These are phyloP conservation scores for Ciconia maguari DNA, from an alignment of 2,113 vertebrate genomes.

Conservation along the genomic window DNA sequence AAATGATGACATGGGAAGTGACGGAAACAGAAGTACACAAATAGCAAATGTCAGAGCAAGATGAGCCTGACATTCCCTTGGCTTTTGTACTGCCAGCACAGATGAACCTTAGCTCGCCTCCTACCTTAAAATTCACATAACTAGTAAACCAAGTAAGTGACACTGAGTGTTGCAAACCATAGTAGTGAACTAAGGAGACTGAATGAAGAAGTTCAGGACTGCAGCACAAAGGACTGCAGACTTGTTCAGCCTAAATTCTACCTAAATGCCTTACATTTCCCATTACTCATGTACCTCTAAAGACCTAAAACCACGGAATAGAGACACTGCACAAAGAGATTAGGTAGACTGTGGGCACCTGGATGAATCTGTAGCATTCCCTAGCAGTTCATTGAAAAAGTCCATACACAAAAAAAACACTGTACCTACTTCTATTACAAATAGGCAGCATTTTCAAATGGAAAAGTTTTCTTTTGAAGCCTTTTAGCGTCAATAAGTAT, in stretches of 20 bases:
- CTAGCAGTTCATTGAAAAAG: not conserved
- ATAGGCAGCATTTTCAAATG: not conserved
- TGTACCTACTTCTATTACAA: not conserved
- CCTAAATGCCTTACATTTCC: not conserved
- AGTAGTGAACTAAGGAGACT: not conserved
- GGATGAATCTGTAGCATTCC: not conserved
- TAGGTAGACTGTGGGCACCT: not conserved
- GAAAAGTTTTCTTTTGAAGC: not conserved
- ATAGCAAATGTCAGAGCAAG: not conserved
- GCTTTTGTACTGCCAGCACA: not conserved
- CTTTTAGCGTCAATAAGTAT: not conserved
- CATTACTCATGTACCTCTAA: not conserved
- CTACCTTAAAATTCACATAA: not conserved
- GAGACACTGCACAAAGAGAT: not conserved
- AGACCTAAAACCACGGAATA: not conserved
- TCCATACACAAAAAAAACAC: not conserved
- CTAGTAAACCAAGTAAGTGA: not conserved
- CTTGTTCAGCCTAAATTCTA: not conserved
- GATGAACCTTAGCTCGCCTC: not conserved
- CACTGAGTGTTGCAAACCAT: accelerated
- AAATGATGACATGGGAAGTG: not conserved
- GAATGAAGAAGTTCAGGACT: not conserved
- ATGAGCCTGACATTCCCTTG: not conserved
- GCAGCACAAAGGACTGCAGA: not conserved
- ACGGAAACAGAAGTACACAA: not conserved